These are phyloP conservation scores for Dufourea novaeangliae DNA, from an alignment of 1,140 invertebrate genomes.

Conservation along the genomic window DNA sequence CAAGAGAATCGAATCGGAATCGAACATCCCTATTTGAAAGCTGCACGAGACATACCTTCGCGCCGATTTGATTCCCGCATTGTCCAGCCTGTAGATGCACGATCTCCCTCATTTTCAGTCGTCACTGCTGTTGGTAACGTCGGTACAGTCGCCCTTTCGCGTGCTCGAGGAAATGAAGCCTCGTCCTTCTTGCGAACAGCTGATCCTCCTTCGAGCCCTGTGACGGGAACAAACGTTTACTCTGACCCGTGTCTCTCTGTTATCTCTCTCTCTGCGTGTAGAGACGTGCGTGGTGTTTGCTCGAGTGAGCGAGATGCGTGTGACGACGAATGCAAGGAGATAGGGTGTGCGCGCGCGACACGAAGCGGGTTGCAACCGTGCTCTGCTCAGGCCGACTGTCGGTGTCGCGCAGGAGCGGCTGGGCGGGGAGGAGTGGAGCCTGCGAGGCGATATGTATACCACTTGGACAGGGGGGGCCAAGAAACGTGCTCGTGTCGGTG, in stretches of 20 bases:
- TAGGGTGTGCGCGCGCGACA: slow-evolving; percentile 45
- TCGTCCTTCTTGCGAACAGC: slow-evolving; percentile 22
- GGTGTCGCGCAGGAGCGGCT: slow-evolving; percentile 46
- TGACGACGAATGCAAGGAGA: slow-evolving; percentile 13
- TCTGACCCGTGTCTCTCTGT: too few species aligned
- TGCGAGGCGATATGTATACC: slow-evolving; percentile 46
- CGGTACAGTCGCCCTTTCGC: neutral
- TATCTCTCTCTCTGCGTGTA: too few species aligned
- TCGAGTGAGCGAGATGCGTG: too few species aligned
- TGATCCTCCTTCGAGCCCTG: slow-evolving; percentile 13
- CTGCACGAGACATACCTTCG: slow-evolving; percentile 83
- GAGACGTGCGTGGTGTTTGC: too few species aligned
- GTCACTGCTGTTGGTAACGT: neutral
- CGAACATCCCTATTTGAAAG: neutral
- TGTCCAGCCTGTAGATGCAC: slow-evolving; percentile 90
- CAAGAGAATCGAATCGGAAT: too few species aligned
- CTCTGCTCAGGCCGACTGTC: slow-evolving; percentile 44
- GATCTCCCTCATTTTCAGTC: slow-evolving; percentile 86
- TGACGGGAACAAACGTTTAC: too few species aligned
- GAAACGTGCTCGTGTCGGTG: slow-evolving; percentile 59
- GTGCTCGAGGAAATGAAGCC: neutral
- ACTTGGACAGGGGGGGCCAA: too few species aligned
- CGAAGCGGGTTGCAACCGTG: slow-evolving; percentile 42
- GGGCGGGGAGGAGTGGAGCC: slow-evolving; percentile 39
- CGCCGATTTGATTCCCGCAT: slow-evolving; percentile 89